Base-by-base conservation (phyloP, 1,140 invertebrate genomes). In the Lepidurus arcticus region DNA sequence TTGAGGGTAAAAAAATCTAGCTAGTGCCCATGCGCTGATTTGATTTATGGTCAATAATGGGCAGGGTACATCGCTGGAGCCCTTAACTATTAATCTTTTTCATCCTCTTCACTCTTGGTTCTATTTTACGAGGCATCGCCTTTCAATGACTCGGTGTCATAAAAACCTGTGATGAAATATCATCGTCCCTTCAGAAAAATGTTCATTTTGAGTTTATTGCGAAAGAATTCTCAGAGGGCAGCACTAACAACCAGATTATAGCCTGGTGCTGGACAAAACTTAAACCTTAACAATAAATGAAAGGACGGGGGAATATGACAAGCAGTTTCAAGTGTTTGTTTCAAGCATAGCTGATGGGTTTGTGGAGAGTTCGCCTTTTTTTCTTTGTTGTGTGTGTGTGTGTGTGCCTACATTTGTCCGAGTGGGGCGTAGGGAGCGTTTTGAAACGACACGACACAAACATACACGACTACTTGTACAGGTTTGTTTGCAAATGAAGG, bases 81-180 rank as follows among this genome's bases (percentile, higher is more conserved):
- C 53, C 21, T 65, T 65, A 65, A 65, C 53, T 65, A 65, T 65
- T 65, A 65, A 65, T 65, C 53, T n/a, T 65, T 65, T 65, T 21
- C 53, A 65, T 65, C 53, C 53, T 65, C 21, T 21, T 65, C 21
- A 13, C 53, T 65, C 21, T 65, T 16, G 53, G 53, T 65, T 21
- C 53, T 65, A 65, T 65, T 65, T 65, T 65, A 65, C 53, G 53
- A 65, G 53, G 53, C 53, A 13, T 65, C 53, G 53, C 53, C 53
- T 65, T 65, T 65, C 53, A 65, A 65, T 65, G 53, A 65, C 53
- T 65, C 21, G 53, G 53, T 65, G 53, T 65, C 53, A 65, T 65
- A 65, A 65, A 65, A 65, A 65, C 53, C 53, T 65, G 53, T 65
- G 53, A 65, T 65, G 53, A 65, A 65, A 65, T 65, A 65, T 65